Evolutionary conservation across 2,888 invertebrate genomes (phyloP), one percentile per base, ranked within the genome.

Genomic region (Kuschelorhynchus macadamiae): DNA sequence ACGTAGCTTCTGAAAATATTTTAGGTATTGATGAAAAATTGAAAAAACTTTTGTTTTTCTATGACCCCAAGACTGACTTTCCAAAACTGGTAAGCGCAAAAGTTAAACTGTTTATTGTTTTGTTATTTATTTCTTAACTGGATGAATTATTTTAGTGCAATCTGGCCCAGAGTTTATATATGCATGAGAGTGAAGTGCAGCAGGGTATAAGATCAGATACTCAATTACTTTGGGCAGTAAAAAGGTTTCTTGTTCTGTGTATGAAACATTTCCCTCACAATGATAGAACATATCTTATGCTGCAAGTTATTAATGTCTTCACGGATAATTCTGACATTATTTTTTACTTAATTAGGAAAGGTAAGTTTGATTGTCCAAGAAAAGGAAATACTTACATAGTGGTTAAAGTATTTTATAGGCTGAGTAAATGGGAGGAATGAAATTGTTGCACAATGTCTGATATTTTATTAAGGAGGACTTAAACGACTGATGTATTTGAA

Each of bases 271-370:
- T 81, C 30, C 53, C 71, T 30, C 72, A 76, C 16, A 63, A 64
- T 18, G 64, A 75, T 39, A 72, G 75, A 2, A 85, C 91, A 70
- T 91, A 92, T 17, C 88, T 93, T 56, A 91, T 93, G 3, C 85
- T 95, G 67, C 87, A 94, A 76, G 91, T 92, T 85, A 84, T 96
- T 77, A 93, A 94, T 81, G 88, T 91, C 20, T 93, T 92, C 77
- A 91, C 92, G 8, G 67, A 85, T 83, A 75, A 78, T 72, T 71
- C 76, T 61, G 73, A 82, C 72, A 88, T 86, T 60, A 85, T 88
- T 74, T 80, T 87, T 53, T 89, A 87, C 81, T 81, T 89, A 65
- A 84, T 88, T 8, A 85, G 84, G 80, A 86, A 87, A 86, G 88
- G 88, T 88, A 79, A 78, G 68, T 67, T 50, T 47, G 55, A 12